phyloP scores from a whole-genome alignment of 2,888 invertebrate species.

The Anorthoa munda region DNA sequence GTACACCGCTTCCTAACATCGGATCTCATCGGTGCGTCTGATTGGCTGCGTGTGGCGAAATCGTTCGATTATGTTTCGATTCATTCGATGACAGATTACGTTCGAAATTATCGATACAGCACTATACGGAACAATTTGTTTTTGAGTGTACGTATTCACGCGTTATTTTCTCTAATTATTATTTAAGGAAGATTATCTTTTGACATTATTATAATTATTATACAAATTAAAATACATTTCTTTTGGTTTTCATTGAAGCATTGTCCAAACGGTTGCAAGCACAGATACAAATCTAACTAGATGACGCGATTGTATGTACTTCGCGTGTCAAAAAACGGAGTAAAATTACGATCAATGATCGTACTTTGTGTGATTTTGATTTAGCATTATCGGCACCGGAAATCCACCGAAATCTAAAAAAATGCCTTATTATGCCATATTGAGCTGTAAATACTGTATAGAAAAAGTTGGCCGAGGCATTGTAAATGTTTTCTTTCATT shows the following conservation, averaged over 20 bases:
- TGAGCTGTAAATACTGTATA: too few species aligned
- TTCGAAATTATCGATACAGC: constrained; percentile 71
- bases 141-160: constrained; percentile 45
- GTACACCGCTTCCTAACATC: constrained; percentile 74
- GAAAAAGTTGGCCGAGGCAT: too few species aligned
- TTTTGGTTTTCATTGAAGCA: neutral
- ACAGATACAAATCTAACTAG: too few species aligned
- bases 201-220: neutral
- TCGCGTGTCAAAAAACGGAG: too few species aligned
- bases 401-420: too few species aligned
- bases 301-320: too few species aligned
- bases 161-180: constrained; percentile 23
- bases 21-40: constrained; percentile 87
- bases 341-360: too few species aligned
- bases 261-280: neutral
- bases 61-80: constrained; percentile 87
- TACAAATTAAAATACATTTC: too few species aligned
- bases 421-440: too few species aligned
- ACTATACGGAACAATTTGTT: constrained; percentile 71
- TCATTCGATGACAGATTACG: constrained; percentile 89
- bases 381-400: too few species aligned
- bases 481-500: too few species aligned
- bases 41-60: constrained; percentile 90
- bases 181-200: neutral
- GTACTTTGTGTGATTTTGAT: too few species aligned